Evolutionary conservation across 2,888 invertebrate species (phyloP), one percentile per base, ranked within the genome.

Genomic region (Epirrhoe alternata): DNA sequence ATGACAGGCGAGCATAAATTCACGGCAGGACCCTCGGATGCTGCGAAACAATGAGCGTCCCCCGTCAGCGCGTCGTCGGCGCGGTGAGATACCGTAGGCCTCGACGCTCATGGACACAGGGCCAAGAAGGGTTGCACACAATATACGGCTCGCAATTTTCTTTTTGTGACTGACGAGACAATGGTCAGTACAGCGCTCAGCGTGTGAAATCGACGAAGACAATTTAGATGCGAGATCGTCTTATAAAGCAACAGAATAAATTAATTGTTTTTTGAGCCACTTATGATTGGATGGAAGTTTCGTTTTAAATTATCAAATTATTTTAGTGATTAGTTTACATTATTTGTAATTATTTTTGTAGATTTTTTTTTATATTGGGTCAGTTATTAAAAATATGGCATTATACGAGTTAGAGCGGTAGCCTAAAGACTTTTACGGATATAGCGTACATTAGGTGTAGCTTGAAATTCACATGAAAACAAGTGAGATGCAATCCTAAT

Each of bases 1-100:
- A 89, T 92, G 93, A 93, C 93, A 92, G 89, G 89, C 87, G 84
- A 86, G 90, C 88, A 90, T 91, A 92, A 92, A 92, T 91, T 92
- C 86, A 80, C 87, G 74, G 85, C 86, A 84, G 88, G 88, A 88
- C 88, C 89, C 89, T 89, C 77, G 87, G 93, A 92, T 88, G 90
- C 93, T 92, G 92, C 85, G 81, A 87, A 86, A 92, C 92, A 92
- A 92, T 89, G 83, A 81, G 76, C 81, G 76, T 85, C 86, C 86
- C 88, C 87, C 86, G 86, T 83, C 84, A 81, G 74, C 66, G 77
- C 79, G 85, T 86, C 86, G 87, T 86, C 83, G 82, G 85, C 85
- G 24, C 85, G 87, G 87, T 86, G 88, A 90, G 88, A 90, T 87
- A 87, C 87, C 85, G 82, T 83, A 85, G 86, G 79, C 81, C 82